These are phyloP conservation scores for Trogon surrucura DNA, from an alignment of 2,113 vertebrate genomes.

Conservation along the genomic window DNA sequence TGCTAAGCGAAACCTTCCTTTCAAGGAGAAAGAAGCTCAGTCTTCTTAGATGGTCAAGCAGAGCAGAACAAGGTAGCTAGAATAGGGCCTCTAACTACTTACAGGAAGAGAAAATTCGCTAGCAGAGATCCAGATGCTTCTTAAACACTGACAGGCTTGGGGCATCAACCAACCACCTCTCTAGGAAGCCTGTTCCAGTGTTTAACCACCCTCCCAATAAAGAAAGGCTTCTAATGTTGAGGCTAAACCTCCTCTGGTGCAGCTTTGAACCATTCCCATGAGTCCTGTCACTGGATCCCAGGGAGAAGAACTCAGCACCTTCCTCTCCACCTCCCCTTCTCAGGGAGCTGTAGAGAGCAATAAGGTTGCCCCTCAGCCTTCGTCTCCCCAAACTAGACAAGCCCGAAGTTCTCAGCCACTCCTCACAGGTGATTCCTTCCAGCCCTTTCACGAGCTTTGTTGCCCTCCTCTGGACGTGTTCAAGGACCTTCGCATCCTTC, in stretches of 20 bases:
- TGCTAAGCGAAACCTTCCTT: background rate
- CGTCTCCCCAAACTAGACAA: background rate
- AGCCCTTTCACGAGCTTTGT: background rate
- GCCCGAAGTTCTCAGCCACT: background rate
- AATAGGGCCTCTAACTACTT: background rate
- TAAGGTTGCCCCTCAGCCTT: background rate
- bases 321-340: background rate
- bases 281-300: background rate
- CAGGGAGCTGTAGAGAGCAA: background rate
- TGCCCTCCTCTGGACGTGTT: background rate
- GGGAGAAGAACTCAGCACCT: background rate
- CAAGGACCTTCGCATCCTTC: background rate
- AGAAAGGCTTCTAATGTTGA: background rate
- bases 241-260: background rate
- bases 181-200: background rate
- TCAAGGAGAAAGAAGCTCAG: background rate
- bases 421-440: background rate
- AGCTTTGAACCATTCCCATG: background rate
- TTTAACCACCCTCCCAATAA: background rate
- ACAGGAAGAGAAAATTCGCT: background rate
- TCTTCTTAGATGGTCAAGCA: background rate
- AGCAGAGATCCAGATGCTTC: background rate
- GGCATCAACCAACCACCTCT: fast-evolving
- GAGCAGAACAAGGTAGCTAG: background rate
- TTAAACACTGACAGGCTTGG: background rate